phyloP scores from a whole-genome alignment of 2,888 invertebrate species.

The Galeruca laticollis region DNA sequence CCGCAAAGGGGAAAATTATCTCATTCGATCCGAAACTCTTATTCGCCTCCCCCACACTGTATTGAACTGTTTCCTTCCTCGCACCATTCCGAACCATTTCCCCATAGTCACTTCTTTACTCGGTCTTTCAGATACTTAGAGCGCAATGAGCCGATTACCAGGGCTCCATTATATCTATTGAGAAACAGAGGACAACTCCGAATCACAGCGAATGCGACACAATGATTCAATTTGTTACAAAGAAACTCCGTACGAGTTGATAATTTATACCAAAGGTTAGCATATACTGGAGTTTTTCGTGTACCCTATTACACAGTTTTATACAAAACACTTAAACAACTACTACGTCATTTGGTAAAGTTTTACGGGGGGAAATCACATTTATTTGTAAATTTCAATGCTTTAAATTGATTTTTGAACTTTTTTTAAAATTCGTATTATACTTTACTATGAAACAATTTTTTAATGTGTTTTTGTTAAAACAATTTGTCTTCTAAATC shows the following conservation, averaged over 20 bases:
- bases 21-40: conserved; percentile 31
- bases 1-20: conserved; percentile 26
- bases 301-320: background rate
- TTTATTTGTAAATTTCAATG: too few species aligned
- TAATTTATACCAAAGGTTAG: conserved; percentile 30
- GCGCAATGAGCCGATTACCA: conserved; percentile 62
- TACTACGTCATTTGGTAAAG: background rate
- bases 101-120: conserved; percentile 64
- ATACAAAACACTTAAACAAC: background rate
- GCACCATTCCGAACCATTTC: conserved; percentile 64
- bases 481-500: too few species aligned
- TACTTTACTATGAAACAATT: too few species aligned
- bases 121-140: conserved; percentile 61
- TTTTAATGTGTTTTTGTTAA: too few species aligned
- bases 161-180: conserved; percentile 56
- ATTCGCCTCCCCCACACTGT: conserved; percentile 48
- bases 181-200: conserved; percentile 53
- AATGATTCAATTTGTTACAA: conserved; percentile 53
- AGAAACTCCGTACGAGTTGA: conserved; percentile 43
- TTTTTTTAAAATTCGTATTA: too few species aligned
- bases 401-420: too few species aligned
- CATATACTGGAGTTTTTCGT: conserved; percentile 18
- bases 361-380: too few species aligned
- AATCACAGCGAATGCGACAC: conserved; percentile 51
- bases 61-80: conserved; percentile 63